phyloP scores from a whole-genome alignment of 2,797 vertebrate genomes.

The Denticeps clupeoides region DNA sequence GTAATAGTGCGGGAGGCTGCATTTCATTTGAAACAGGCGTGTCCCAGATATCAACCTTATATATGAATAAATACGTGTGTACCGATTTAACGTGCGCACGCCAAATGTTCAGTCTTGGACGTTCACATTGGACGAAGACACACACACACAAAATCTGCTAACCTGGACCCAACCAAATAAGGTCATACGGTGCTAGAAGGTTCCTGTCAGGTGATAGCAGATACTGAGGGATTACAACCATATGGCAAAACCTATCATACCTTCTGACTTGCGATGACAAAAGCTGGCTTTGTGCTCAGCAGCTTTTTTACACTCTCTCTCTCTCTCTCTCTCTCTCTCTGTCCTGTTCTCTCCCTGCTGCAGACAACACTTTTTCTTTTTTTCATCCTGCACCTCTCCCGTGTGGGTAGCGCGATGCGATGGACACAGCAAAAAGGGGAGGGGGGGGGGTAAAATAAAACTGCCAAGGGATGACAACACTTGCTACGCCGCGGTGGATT shows the following conservation, averaged over 20 bases:
- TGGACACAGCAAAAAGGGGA: conserved; percentile 2
- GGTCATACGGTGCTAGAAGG: conserved; percentile 58
- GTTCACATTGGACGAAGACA: neutral
- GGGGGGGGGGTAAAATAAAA: conserved; percentile 40
- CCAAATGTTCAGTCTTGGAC: neutral
- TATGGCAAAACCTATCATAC: conserved; percentile 73
- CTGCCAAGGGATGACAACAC: conserved; percentile 72
- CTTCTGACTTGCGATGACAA: conserved; percentile 80
- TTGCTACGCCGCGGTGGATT: conserved; percentile 60
- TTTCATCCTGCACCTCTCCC: neutral
- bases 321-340: neutral
- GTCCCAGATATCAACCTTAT: too few species aligned
- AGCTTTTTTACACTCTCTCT: conserved; percentile 23
- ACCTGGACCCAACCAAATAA: conserved; percentile 72
- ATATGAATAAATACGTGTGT: too few species aligned
- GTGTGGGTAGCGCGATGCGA: neutral
- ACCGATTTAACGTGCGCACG: too few species aligned
- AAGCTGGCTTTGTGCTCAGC: conserved; percentile 70
- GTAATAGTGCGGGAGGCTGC: conserved; percentile 39
- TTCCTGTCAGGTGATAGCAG: conserved; percentile 75
- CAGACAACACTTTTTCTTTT: conserved; percentile 59
- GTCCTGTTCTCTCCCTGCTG: conserved; percentile 33
- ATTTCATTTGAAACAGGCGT: too few species aligned
- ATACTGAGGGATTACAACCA: conserved; percentile 74
- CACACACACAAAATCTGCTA: conserved; percentile 56